Conservation (phyloP, 2,888 invertebrate species). For the Andrena minutula region DNA sequence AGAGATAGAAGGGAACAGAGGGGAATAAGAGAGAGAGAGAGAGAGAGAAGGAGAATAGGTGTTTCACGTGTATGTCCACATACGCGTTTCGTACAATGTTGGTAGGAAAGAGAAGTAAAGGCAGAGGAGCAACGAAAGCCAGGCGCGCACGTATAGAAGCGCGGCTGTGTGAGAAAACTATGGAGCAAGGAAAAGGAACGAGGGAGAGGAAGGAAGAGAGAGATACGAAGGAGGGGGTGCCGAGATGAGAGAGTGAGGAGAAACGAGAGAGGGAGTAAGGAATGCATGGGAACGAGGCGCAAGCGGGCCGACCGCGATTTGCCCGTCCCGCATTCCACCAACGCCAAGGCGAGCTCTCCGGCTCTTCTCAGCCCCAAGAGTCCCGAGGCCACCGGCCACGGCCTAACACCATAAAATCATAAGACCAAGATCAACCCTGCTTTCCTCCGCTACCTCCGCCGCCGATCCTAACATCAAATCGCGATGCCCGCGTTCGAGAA, state of each 20-base stretch:
- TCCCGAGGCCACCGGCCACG: conserved; percentile 83
- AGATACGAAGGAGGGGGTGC: conserved; percentile 49
- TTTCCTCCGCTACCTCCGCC: conserved; percentile 22
- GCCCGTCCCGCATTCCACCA: conserved; percentile 85
- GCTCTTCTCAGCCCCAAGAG: conserved; percentile 66
- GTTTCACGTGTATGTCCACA: conserved; percentile 35
- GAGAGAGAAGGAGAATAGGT: conserved; percentile 27
- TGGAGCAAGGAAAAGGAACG: conserved; percentile 50
- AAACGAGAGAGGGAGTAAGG: conserved; percentile 74
- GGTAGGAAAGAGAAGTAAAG: conserved; percentile 34
- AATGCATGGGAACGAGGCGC: conserved; percentile 83
- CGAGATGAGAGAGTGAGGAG: conserved; percentile 54
- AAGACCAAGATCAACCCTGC: conserved; percentile 76
- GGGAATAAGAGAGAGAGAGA: conserved; percentile 14
- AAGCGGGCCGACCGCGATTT: conserved; percentile 85
- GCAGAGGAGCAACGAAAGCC: conserved; percentile 50
- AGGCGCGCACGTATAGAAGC: conserved; percentile 45
- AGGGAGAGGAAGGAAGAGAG: conserved; percentile 50
- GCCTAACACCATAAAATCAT: conserved; percentile 80
- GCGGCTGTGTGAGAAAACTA: conserved; percentile 53
- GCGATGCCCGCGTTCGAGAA: background rate
- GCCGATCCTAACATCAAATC: conserved; percentile 39
- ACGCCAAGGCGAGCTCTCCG: conserved; percentile 77
- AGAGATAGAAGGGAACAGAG: conserved; percentile 9
- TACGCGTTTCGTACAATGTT: conserved; percentile 19